phyloP scores from a whole-genome alignment of 2,888 invertebrate genomes.

The Chloromyia formosa region DNA sequence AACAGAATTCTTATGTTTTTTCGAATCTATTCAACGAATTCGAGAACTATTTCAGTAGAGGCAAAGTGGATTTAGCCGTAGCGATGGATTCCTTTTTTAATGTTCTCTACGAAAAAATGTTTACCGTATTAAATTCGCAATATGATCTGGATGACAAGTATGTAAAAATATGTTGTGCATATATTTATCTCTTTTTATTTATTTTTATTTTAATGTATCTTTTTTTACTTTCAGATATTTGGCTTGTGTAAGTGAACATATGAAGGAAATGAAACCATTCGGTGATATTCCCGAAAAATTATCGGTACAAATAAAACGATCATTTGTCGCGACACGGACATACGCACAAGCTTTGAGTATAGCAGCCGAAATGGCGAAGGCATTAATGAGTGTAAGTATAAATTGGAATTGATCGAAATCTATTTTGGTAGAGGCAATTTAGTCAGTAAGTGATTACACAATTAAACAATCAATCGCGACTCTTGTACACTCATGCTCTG shows the following conservation, averaged over 20 bases:
- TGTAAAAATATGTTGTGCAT: conserved; percentile 59
- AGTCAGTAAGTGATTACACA: too few relatives aligned
- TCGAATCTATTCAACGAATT: conserved; percentile 89
- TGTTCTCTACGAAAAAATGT: conserved; percentile 94
- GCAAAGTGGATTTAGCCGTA: conserved; percentile 83
- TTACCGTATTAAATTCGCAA: conserved; percentile 92
- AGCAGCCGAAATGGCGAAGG: conserved; percentile 82
- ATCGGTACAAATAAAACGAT: conserved; percentile 86
- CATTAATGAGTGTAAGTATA: conserved; percentile 74
- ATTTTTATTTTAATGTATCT: background rate
- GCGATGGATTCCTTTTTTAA: conserved; percentile 94
- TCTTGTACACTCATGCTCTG: too few relatives aligned
- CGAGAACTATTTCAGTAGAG: conserved; percentile 87
- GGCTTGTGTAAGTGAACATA: conserved; percentile 87
- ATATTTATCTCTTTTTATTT: background rate
- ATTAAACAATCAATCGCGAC: too few relatives aligned
- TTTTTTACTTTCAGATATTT: conserved; percentile 70
- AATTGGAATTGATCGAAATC: background rate
- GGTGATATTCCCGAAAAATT: conserved; percentile 94
- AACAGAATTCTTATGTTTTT: conserved; percentile 92
- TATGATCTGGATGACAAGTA: conserved; percentile 88
- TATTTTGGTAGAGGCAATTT: too few relatives aligned
- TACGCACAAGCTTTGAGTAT: conserved; percentile 89
- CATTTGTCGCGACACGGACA: conserved; percentile 94
- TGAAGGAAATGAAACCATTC: conserved; percentile 93